phyloP scores from a whole-genome alignment of 2,797 vertebrate genomes.

The Gallinago solitaria region DNA sequence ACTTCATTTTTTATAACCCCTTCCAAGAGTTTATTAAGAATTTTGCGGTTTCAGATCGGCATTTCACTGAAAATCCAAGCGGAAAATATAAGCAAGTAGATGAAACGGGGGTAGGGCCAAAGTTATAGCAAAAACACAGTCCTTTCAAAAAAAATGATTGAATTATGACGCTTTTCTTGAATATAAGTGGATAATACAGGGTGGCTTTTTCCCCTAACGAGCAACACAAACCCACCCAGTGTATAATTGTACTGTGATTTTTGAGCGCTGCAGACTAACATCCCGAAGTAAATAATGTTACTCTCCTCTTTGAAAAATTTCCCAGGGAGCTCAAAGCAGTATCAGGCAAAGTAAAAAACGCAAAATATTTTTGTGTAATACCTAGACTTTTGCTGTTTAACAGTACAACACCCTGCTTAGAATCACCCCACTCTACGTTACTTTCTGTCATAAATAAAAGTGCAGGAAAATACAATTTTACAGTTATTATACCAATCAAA shows the following conservation, averaged over 20 bases:
- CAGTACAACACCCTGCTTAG: neutral
- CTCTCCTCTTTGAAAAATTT: neutral
- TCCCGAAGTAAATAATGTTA: neutral
- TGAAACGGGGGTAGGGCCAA: neutral
- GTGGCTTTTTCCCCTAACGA: neutral
- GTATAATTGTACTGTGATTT: neutral
- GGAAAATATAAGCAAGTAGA: neutral
- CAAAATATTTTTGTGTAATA: neutral
- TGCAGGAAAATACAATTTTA: neutral
- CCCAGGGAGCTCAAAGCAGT: neutral
- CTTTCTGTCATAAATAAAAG: neutral
- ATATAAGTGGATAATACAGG: neutral
- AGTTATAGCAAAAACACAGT: neutral
- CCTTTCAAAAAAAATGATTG: neutral
- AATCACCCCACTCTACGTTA: neutral
- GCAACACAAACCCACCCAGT: neutral
- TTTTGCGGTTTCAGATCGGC: neutral
- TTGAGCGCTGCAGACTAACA: neutral
- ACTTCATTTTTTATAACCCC: neutral
- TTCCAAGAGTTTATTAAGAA: neutral
- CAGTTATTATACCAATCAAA: neutral
- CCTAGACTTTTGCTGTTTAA: neutral
- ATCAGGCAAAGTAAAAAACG: neutral
- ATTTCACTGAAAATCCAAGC: neutral
- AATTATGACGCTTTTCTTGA: neutral